These are phyloP conservation scores for Rhinolophus ferrumequinum DNA, from an alignment of 2,113 vertebrate genomes.

Conservation along the genomic window DNA sequence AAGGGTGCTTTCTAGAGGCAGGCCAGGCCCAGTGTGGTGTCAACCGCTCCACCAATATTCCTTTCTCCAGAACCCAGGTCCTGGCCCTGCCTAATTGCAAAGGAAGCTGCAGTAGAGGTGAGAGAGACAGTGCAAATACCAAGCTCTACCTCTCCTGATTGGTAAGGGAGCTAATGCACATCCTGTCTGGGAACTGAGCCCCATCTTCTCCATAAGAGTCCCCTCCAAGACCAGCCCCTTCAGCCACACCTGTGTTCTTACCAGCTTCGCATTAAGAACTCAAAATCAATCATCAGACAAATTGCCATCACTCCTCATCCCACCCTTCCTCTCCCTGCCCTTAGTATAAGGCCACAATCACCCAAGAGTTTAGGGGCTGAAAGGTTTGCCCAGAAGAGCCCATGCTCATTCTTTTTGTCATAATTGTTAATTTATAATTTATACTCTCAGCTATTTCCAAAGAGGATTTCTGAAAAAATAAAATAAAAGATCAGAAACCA, in stretches of 20 bases:
- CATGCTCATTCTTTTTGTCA: not conserved
- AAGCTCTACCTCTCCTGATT: not conserved
- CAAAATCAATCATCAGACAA: not conserved
- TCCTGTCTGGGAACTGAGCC: not conserved
- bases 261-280: not conserved
- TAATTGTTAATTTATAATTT: conserved; percentile 71
- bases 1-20: not conserved
- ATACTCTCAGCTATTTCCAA: conserved; percentile 53
- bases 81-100: not conserved
- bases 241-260: not conserved
- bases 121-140: not conserved
- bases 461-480: conserved; percentile 54
- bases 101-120: fast-evolving
- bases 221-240: not conserved
- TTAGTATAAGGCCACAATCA: not conserved
- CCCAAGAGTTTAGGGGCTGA: not conserved
- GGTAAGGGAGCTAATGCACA: not conserved
- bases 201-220: too few relatives aligned
- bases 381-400: not conserved
- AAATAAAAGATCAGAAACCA: conserved; percentile 65
- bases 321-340: not conserved
- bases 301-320: not conserved
- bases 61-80: not conserved
- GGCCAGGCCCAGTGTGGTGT: not conserved
- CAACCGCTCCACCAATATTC: not conserved